Percentiles rank a stretch among this genome's conserved stretches.
phyloP scores from a whole-genome alignment of 2,888 invertebrate species.

The Cataglyphis albicans region DNA sequence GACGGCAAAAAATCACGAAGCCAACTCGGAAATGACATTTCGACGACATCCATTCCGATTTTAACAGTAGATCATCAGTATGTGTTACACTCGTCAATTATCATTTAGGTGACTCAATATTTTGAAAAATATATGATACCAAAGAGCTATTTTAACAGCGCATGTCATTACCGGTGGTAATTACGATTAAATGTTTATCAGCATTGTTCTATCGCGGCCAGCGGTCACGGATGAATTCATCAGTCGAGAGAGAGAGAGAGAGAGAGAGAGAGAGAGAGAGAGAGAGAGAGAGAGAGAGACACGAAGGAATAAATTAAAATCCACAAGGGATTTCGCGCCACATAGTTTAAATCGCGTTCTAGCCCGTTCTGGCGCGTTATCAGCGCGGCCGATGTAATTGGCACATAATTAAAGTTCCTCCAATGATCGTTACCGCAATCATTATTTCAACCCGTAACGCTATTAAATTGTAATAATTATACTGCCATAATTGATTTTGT shows the following conservation, averaged over 20 bases:
- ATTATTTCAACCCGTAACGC: constrained; percentile 34
- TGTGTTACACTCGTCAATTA: constrained; percentile 42
- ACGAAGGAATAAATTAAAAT: constrained; percentile 56
- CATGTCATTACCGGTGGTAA: constrained; percentile 34
- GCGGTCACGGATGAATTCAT: constrained; percentile 10
- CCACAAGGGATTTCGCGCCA: constrained; percentile 38
- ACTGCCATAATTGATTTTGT: constrained; percentile 49
- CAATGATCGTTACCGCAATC: constrained; percentile 45
- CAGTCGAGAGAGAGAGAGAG: background rate
- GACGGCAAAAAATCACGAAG: constrained; percentile 22
- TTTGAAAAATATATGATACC: constrained; percentile 20
- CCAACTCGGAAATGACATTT: constrained; percentile 39
- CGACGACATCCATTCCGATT: constrained; percentile 11
- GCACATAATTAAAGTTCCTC: constrained; percentile 56
- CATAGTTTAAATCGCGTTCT: constrained; percentile 50
- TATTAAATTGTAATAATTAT: constrained; percentile 56
- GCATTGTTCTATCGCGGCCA: constrained; percentile 1
- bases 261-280: no score
- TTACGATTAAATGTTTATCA: constrained; percentile 55
- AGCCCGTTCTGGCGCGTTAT: constrained; percentile 13
- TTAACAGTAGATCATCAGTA: background rate
- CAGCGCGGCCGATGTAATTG: constrained; percentile 43
- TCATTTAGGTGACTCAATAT: constrained; percentile 27
- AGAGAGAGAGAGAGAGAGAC: background rate
- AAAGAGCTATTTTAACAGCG: constrained; percentile 42